phyloP scores from a whole-genome alignment of 2,113 vertebrate species.

The Clupea harengus region DNA sequence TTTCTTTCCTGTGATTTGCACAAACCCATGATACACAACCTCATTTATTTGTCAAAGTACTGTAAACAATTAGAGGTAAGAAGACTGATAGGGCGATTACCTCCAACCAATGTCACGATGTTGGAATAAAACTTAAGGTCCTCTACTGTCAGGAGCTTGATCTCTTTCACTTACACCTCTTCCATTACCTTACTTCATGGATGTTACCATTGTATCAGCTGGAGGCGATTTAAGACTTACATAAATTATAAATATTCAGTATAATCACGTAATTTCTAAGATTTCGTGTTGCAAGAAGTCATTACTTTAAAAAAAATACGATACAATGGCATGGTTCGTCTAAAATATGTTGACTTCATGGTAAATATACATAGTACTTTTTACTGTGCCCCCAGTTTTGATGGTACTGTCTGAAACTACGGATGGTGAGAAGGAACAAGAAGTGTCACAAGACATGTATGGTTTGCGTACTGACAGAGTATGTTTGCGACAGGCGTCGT shows the following conservation, averaged over 20 bases:
- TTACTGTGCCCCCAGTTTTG: background rate
- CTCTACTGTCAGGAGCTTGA: constrained; percentile 74
- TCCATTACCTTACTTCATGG: constrained; percentile 61
- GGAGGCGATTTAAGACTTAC: constrained; percentile 29
- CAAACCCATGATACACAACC: constrained; percentile 28
- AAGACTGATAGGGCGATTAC: constrained; percentile 52
- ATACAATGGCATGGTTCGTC: background rate
- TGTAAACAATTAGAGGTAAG: background rate
- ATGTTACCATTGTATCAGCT: constrained; percentile 52
- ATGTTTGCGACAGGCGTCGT: background rate
- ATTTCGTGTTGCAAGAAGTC: background rate
- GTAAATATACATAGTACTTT: background rate
- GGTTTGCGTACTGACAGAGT: background rate
- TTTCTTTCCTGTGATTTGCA: constrained; percentile 35
- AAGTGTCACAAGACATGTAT: background rate
- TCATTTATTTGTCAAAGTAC: constrained; percentile 8
- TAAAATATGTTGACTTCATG: background rate
- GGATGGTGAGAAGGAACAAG: constrained; percentile 44
- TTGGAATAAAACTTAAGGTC: constrained; percentile 67
- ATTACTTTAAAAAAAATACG: background rate
- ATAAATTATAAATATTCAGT: background rate
- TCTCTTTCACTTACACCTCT: constrained; percentile 71
- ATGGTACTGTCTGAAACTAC: constrained; percentile 67
- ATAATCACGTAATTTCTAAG: background rate
- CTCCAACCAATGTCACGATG: constrained; percentile 60